phyloP scores from a whole-genome alignment of 2,113 vertebrate species.

The Protobothrops mucrosquamatus region DNA sequence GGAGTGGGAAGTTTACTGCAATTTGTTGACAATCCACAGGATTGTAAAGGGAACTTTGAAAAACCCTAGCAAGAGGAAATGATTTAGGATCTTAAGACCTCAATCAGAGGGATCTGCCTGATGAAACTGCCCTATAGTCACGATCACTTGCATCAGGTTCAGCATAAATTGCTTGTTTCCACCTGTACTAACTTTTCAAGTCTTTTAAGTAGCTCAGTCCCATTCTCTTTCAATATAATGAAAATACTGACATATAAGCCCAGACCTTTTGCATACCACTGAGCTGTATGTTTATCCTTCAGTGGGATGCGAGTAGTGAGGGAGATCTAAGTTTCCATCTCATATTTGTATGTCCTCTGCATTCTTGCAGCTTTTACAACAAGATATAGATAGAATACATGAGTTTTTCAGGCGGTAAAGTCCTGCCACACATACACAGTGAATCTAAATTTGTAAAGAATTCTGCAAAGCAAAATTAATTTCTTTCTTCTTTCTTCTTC shows the following conservation, averaged over 20 bases:
- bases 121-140: neutral
- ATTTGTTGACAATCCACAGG: neutral
- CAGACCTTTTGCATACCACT: neutral
- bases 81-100: neutral
- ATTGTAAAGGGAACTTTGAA: neutral
- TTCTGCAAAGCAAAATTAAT: neutral
- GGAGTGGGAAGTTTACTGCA: conserved; percentile 23
- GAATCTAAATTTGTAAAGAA: neutral
- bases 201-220: neutral
- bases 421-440: neutral
- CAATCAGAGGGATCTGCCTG: neutral
- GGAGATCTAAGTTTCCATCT: neutral
- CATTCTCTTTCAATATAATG: neutral
- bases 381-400: neutral
- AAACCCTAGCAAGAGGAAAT: neutral
- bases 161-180: neutral
- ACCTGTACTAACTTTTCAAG: neutral
- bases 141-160: neutral
- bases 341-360: neutral
- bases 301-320: neutral
- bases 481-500: neutral
- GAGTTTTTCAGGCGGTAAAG: neutral
- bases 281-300: neutral
- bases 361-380: neutral
- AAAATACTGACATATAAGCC: neutral